Evolutionary conservation across 1,140 invertebrate genomes (phyloP).

Genomic region (Hycleus phaleratus): DNA sequence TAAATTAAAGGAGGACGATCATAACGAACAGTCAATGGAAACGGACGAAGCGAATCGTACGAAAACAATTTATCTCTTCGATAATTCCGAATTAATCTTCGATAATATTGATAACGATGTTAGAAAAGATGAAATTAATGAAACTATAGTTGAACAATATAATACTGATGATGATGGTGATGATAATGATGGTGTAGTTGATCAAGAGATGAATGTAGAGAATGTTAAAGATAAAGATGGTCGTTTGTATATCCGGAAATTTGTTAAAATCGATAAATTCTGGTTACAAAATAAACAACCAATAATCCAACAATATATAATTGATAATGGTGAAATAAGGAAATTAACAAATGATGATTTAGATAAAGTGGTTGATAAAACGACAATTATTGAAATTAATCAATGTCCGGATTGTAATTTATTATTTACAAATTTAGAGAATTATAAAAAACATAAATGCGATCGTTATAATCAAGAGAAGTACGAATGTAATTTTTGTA

Average conservation of each 20-base stretch:
- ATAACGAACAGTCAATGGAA: too few species aligned
- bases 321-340: constrained; percentile 17
- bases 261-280: constrained; percentile 49
- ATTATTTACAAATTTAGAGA: constrained; percentile 27
- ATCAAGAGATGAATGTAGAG: constrained; percentile 31
- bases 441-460: constrained; percentile 32
- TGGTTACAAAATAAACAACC: constrained; percentile 38
- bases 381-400: constrained; percentile 27
- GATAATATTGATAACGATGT: background rate
- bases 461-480: constrained; percentile 2
- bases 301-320: constrained; percentile 14
- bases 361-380: constrained; percentile 11
- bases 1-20: too few species aligned
- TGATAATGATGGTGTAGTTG: background rate
- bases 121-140: background rate
- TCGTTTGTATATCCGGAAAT: constrained; percentile 45
- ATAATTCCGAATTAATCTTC: background rate
- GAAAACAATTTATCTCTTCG: background rate
- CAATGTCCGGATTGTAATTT: constrained; percentile 29
- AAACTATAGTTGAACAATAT: background rate
- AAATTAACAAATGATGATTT: constrained; percentile 19
- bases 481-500: constrained; percentile 42
- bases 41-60: too few species aligned
- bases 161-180: background rate
- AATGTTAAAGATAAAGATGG: constrained; percentile 46